Percentiles rank a stretch among this genome's conserved stretches.
Conservation (phyloP, 1,140 invertebrate species). For the Drosophila kohkoa region DNA sequence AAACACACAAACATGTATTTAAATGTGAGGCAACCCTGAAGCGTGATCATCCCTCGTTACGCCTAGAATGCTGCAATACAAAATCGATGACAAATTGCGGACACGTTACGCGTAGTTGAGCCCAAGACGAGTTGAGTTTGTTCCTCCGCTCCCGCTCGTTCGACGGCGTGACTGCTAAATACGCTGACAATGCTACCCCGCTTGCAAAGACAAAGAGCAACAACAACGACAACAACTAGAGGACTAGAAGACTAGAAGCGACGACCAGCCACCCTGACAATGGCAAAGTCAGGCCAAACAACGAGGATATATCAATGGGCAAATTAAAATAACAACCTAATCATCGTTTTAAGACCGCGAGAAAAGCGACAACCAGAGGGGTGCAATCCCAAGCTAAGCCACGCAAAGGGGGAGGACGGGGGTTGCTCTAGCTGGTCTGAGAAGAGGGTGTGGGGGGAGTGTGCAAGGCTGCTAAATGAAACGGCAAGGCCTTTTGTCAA, state of each 20-base stretch:
- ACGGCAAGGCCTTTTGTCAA: conserved; percentile 82
- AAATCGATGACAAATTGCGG: conserved; percentile 85
- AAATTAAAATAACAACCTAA: conserved; percentile 85
- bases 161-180: conserved; percentile 79
- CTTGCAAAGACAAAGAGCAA: conserved; percentile 37
- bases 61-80: conserved; percentile 79
- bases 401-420: neutral
- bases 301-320: conserved; percentile 84
- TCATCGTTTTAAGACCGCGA: conserved; percentile 85
- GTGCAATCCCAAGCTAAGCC: conserved; percentile 15
- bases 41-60: conserved; percentile 32
- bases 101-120: conserved; percentile 85
- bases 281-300: conserved; percentile 64
- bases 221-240: conserved; percentile 53
- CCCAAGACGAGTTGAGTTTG: conserved; percentile 50
- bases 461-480: conserved; percentile 78
- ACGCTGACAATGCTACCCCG: conserved; percentile 70
- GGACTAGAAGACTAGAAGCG: conserved; percentile 21
- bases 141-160: neutral
- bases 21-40: conserved; percentile 1
- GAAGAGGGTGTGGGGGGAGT: neutral
- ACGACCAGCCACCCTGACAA: conserved; percentile 75
- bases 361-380: conserved; percentile 69
- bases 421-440: conserved; percentile 1
- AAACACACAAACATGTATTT: neutral